Base-by-base conservation (phyloP, 2,888 invertebrate genomes). In the Hypselothyrea guttata region DNA sequence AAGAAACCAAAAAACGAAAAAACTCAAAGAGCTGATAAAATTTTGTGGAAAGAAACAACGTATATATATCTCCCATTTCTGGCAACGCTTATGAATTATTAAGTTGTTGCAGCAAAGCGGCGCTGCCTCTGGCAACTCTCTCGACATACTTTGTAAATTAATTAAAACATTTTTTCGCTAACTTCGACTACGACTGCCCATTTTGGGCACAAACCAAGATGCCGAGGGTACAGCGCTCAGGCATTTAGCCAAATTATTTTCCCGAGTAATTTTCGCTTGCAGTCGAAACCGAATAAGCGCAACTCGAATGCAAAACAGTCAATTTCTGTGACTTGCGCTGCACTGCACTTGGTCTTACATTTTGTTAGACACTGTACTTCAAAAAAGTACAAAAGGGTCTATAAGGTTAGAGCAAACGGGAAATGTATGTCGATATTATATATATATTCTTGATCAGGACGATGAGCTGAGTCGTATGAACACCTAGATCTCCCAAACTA, bases 81-180 rank as follows among this genome's bases (percentile, higher is more conserved):
- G 65, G 49, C 56, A 66, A 49, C 27, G 63, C 58, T 81, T 68
- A 77, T 83, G 82, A 84, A 77, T 81, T 84, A 81, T 81, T 81
- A 63, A 81, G 79, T 84, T 71, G 84, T 67, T 71, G 22, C 61
- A 40, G 41, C 16, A 27, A 28, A 31, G 28, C 16, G 27, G 45
- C 33, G 48, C 12, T 30, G 34, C 60, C 71, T 38, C 57, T 34
- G 56, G 69, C 67, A 51, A 46, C 41, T 16, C 16, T 42, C 31
- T 35, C n/a, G 15, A 35, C 38, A 46, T 46, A 34, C 38, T 54
- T 65, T 57, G 57, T 68, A 84, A 81, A 84, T 81, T 81, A 84
- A 81, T 81, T 81, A 84, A 81, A 81, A 84, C 82, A 84, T 81
- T 81, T 81, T 71, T 81, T 74, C 71, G 62, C 74, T 81, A 81